A percentile compares a stretch with the other conserved stretches of the same genome.
Evolutionary conservation across 1,140 invertebrate genomes (phyloP).

Genomic region (Melipona quadrifasciata): DNA sequence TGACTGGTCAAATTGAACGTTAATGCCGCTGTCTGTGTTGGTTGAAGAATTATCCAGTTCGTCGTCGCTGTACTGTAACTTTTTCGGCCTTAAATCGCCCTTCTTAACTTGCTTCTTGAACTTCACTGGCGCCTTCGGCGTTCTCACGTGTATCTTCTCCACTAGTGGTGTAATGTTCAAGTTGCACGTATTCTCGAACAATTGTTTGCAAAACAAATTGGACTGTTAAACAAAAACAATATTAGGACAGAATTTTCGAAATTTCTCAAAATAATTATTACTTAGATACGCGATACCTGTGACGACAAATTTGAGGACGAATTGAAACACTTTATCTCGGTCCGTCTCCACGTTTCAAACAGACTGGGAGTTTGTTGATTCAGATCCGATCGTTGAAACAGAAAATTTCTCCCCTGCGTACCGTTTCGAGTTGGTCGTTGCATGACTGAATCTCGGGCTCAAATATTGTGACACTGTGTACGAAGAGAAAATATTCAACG

Average conservation of each 20-base stretch:
- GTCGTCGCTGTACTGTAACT: slow-evolving; percentile 59
- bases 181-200: too few species aligned
- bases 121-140: slow-evolving; percentile 65
- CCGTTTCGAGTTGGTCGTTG: neutral
- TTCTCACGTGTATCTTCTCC: neutral
- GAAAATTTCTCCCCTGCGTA: slow-evolving; percentile 13
- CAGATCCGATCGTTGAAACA: neutral
- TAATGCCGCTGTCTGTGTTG: neutral
- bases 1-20: neutral
- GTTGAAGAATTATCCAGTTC: slow-evolving; percentile 27
- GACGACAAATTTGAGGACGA: neutral
- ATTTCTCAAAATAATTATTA: neutral
- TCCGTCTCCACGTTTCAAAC: slow-evolving; percentile 9
- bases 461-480: slow-evolving; percentile 5
- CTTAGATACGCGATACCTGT: slow-evolving; percentile 7
- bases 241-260: neutral
- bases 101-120: slow-evolving; percentile 50
- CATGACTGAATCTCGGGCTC: neutral
- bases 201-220: neutral
- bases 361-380: neutral
- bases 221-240: neutral
- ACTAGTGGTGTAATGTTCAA: slow-evolving; percentile 26
- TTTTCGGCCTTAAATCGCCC: slow-evolving; percentile 65
- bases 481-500: neutral
- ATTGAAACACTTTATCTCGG: neutral